A percentile compares a stretch with the other conserved stretches of the same genome.
phyloP scores from a whole-genome alignment of 2,797 vertebrate genomes.

The Potorous gilbertii region DNA sequence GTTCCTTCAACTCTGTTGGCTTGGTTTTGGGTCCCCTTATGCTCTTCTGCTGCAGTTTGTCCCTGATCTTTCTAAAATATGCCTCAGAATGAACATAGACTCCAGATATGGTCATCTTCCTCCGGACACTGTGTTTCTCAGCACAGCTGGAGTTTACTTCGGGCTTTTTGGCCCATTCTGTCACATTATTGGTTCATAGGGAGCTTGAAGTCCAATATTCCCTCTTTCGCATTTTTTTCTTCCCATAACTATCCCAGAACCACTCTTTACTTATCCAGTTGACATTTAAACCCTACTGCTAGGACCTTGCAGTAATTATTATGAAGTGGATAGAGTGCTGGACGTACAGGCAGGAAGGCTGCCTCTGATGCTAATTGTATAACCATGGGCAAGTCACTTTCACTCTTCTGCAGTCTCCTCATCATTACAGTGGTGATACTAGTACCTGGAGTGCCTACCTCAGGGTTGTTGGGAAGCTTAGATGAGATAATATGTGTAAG shows the following conservation, averaged over 20 bases:
- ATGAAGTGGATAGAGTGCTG: background rate
- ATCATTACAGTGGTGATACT: too few relatives aligned
- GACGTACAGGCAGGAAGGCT: background rate
- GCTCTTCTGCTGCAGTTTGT: background rate
- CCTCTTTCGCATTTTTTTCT: background rate
- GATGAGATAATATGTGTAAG: too few relatives aligned
- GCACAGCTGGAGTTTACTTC: background rate
- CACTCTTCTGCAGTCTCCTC: background rate
- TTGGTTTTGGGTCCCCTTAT: background rate
- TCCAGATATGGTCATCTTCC: background rate
- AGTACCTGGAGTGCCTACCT: too few relatives aligned
- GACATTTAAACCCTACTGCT: background rate
- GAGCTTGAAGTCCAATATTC: background rate
- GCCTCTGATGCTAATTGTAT: too few relatives aligned
- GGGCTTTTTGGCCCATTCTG: background rate
- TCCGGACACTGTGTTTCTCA: background rate
- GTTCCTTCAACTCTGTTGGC: background rate
- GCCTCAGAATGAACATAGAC: background rate
- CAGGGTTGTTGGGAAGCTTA: too few relatives aligned
- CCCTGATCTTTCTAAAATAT: background rate
- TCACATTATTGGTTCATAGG: background rate
- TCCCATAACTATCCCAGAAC: background rate
- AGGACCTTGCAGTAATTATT: background rate
- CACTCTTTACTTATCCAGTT: background rate
- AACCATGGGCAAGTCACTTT: too few relatives aligned